Evolutionary conservation across 2,888 invertebrate genomes (phyloP).

Genomic region (Tetragonula carbonaria): DNA sequence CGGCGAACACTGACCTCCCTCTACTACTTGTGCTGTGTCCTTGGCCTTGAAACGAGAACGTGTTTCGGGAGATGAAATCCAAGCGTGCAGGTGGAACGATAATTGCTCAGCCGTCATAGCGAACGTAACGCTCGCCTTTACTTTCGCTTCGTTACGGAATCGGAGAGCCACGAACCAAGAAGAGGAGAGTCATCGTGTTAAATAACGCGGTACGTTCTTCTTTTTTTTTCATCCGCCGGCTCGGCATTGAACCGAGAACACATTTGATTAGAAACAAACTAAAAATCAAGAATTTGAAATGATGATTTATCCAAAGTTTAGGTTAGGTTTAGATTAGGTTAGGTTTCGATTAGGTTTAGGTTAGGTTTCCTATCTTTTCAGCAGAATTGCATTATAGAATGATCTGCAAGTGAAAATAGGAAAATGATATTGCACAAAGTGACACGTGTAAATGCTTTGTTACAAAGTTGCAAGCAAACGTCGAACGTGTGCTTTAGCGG

Average conservation of each 20-base stretch:
- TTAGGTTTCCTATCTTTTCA: no score
- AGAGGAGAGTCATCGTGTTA: constrained; percentile 16
- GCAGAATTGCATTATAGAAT: no score
- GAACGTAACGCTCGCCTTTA: constrained; percentile 46
- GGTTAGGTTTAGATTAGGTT: no score
- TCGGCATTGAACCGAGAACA: neutral
- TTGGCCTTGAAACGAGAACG: constrained; percentile 63
- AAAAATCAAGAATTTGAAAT: neutral
- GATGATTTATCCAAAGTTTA: no score
- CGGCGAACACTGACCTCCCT: constrained; percentile 61
- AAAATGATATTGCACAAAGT: no score
- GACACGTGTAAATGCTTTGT: no score
- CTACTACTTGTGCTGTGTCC: constrained; percentile 54
- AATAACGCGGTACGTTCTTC: constrained; percentile 17
- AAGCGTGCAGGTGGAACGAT: constrained; percentile 61
- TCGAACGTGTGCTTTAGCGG: no score
- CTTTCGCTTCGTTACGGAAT: constrained; percentile 59
- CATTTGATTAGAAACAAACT: neutral
- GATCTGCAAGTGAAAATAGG: no score
- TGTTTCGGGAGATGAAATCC: constrained; percentile 62
- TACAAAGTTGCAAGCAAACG: no score
- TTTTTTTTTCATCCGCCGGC: neutral
- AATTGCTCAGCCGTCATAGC: constrained; percentile 57
- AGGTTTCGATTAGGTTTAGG: no score
- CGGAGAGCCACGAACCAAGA: constrained; percentile 7